phyloP scores from a whole-genome alignment of 2,888 invertebrate species.

The Patella ulyssiponensis region DNA sequence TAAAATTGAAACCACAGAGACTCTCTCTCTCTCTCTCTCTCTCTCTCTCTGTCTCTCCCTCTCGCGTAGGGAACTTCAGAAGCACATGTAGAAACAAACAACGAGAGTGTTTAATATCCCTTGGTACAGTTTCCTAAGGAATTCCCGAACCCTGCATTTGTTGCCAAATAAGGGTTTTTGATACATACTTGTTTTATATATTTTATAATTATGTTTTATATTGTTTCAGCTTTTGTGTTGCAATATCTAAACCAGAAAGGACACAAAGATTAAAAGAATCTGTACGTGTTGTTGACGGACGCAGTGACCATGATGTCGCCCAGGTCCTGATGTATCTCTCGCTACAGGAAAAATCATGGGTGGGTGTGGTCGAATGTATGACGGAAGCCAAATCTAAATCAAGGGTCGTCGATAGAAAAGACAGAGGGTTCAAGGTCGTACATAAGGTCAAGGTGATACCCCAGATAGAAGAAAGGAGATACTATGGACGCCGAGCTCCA shows the following conservation, averaged over 20 bases:
- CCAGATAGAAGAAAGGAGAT: slow-evolving; percentile 8
- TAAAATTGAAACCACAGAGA: too few species aligned
- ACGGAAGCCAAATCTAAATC: slow-evolving; percentile 46
- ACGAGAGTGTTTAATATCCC: too few species aligned
- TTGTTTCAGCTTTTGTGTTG: slow-evolving; percentile 65
- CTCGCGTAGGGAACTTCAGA: too few species aligned
- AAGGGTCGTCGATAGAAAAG: slow-evolving; percentile 46
- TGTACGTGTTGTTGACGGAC: slow-evolving; percentile 52
- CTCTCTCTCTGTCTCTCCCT: too few species aligned
- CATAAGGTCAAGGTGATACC: slow-evolving; percentile 7
- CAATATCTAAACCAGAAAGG: slow-evolving; percentile 56
- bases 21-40: too few species aligned
- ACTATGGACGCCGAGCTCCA: slow-evolving; percentile 30
- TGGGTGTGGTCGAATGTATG: slow-evolving; percentile 61
- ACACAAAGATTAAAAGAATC: slow-evolving; percentile 57
- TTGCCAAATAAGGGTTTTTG: not conserved
- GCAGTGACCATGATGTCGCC: slow-evolving; percentile 54
- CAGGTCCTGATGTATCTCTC: slow-evolving; percentile 64
- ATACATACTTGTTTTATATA: not conserved
- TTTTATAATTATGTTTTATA: slow-evolving; percentile 14
- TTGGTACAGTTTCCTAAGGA: too few species aligned
- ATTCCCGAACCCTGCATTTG: not conserved
- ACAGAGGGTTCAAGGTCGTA: slow-evolving; percentile 43
- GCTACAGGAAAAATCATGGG: slow-evolving; percentile 65
- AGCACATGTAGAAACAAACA: too few species aligned